Evolutionary conservation across 2,113 vertebrate genomes (phyloP).

Genomic region (Eidolon helvum): DNA sequence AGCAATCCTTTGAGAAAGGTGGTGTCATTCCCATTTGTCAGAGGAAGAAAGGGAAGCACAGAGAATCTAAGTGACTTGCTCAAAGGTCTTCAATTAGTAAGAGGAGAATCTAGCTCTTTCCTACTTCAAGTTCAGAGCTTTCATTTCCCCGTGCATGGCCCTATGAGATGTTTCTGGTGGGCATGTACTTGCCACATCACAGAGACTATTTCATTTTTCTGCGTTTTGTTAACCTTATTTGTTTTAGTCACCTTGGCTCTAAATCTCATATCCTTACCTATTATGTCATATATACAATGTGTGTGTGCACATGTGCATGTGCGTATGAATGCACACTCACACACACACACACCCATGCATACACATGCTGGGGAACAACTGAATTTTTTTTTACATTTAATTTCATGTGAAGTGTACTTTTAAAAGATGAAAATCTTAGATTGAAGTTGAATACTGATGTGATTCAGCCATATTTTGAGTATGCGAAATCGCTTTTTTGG

Average conservation of each 20-base stretch:
- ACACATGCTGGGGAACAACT: not conserved
- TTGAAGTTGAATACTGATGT: not conserved
- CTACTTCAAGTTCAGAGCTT: not conserved
- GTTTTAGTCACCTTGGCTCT: not conserved
- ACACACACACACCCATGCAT: not conserved
- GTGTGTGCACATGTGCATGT: too few relatives aligned
- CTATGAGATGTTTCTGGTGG: not conserved
- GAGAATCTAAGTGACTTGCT: not conserved
- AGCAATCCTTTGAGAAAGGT: not conserved
- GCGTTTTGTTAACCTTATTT: not conserved
- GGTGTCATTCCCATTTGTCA: not conserved
- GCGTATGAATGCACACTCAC: accelerated
- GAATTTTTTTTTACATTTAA: not conserved
- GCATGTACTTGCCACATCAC: not conserved
- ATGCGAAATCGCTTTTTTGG: not conserved
- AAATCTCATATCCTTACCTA: not conserved
- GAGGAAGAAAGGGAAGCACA: not conserved
- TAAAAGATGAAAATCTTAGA: not conserved
- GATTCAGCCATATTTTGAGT: slow-evolving; percentile 10
- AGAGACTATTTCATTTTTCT: not conserved
- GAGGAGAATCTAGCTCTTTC: not conserved
- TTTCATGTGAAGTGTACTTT: slow-evolving; percentile 28
- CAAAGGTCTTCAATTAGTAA: not conserved
- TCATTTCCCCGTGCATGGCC: not conserved
- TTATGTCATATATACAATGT: not conserved